A percentile compares a stretch with the other conserved stretches of the same genome.
These are phyloP conservation scores for Carassius gibelio DNA, from an alignment of 2,113 vertebrate species.

Conservation along the genomic window DNA sequence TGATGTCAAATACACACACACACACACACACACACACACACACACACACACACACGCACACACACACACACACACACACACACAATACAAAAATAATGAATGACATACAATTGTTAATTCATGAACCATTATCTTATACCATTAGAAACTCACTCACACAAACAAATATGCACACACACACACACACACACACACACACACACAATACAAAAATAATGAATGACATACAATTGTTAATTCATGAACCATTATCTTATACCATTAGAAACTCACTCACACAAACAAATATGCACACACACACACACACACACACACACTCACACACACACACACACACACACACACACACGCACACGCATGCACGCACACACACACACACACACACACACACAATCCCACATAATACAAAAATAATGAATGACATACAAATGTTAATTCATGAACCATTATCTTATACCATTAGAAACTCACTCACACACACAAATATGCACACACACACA, in stretches of 20 bases:
- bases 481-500: slow-evolving; percentile 17
- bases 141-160: slow-evolving; percentile 20
- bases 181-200: neutral
- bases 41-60: neutral
- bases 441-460: neutral
- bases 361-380: too few relatives aligned
- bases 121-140: neutral
- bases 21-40: neutral
- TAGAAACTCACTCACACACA: slow-evolving; percentile 15
- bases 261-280: slow-evolving; percentile 20
- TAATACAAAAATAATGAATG: neutral
- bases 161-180: slow-evolving; percentile 3
- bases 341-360: too few relatives aligned
- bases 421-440: neutral
- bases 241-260: neutral
- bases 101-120: slow-evolving; percentile 1
- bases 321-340: neutral
- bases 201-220: neutral
- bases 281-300: slow-evolving; percentile 8
- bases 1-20: neutral
- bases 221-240: slow-evolving; percentile 1
- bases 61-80: too few relatives aligned
- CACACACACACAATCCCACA: neutral
- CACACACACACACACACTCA: slow-evolving; percentile 18
- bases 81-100: neutral